Evolutionary conservation across 2,113 vertebrate genomes (phyloP).

Genomic region (Butorides virescens): DNA sequence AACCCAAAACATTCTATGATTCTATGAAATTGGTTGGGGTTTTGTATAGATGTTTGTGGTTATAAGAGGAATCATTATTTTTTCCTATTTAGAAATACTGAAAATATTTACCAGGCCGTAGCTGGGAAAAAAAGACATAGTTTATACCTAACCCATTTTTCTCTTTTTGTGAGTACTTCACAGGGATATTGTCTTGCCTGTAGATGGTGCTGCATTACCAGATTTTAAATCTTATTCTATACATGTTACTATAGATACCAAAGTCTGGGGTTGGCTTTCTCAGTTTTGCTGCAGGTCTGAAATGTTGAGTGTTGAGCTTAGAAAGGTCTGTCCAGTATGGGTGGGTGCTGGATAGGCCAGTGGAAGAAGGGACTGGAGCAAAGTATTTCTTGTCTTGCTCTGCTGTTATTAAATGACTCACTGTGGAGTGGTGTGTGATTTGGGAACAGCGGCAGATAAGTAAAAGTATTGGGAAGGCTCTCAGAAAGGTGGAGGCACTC

Average conservation of each 20-base stretch:
- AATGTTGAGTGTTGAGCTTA: not conserved
- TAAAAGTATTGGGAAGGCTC: not conserved
- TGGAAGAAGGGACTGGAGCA: not conserved
- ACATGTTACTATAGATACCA: rapidly evolving
- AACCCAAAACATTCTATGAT: too few species aligned
- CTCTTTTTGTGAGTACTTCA: not conserved
- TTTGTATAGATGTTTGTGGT: not conserved
- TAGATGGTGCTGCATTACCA: conserved; percentile 2
- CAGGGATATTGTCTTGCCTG: not conserved
- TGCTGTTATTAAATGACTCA: not conserved
- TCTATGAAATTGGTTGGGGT: not conserved
- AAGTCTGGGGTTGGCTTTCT: not conserved
- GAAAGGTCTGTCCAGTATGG: not conserved
- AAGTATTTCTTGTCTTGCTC: not conserved
- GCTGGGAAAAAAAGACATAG: rapidly evolving
- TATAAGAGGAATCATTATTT: not conserved
- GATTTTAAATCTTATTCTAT: not conserved
- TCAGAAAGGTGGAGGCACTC: not conserved
- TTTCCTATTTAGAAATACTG: not conserved
- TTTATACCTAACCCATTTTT: not conserved
- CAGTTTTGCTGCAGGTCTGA: not conserved
- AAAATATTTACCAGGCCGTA: not conserved
- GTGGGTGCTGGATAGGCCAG: not conserved
- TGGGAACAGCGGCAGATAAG: not conserved
- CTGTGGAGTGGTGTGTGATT: not conserved